Evolutionary conservation across 2,113 vertebrate genomes (phyloP).

Genomic region (Bungarus multicinctus): DNA sequence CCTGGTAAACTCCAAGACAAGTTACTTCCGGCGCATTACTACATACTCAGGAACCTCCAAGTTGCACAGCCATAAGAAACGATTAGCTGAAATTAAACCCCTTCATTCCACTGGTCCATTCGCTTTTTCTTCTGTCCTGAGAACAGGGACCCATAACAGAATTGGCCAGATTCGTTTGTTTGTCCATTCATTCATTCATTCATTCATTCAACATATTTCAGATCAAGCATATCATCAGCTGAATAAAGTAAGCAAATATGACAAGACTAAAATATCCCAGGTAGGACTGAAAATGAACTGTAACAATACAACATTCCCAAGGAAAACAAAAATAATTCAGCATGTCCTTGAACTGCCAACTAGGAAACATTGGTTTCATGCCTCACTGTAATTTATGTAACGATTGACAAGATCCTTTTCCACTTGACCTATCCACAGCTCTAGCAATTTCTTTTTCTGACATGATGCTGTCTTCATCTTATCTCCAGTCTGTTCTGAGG

Average conservation of each 20-base stretch:
- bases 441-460: neutral
- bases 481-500: neutral
- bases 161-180: neutral
- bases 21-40: neutral
- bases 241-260: neutral
- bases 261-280: neutral
- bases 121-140: neutral
- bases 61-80: neutral
- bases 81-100: neutral
- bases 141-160: neutral
- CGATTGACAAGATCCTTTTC: neutral
- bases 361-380: neutral
- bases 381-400: neutral
- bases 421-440: neutral
- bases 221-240: neutral
- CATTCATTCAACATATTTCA: neutral
- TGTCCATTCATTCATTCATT: neutral
- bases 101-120: neutral
- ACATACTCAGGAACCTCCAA: neutral
- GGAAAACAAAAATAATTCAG: neutral
- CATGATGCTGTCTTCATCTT: neutral
- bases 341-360: neutral
- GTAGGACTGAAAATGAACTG: neutral
- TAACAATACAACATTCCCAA: neutral
- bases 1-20: neutral